Percentiles rank a stretch among this genome's conserved stretches.
These are phyloP conservation scores for Psococerastis gibbosa DNA, from an alignment of 2,888 invertebrate species.

Conservation along the genomic window DNA sequence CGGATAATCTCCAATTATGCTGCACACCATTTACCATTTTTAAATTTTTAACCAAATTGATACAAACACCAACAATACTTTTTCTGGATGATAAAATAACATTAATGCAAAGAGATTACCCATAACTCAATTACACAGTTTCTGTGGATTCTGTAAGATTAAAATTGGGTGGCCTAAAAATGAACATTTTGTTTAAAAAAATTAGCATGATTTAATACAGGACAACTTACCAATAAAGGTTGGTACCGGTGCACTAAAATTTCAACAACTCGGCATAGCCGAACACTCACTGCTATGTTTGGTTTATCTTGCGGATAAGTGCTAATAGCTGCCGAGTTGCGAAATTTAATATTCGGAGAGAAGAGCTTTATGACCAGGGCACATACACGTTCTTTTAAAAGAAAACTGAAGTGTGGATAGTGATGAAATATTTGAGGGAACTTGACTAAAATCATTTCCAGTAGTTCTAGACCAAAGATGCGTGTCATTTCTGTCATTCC, in stretches of 20 bases:
- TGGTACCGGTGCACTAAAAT: slow-evolving; percentile 89
- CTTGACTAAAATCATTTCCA: slow-evolving; percentile 81
- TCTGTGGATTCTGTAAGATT: no score
- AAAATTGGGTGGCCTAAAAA: no score
- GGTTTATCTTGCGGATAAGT: slow-evolving; percentile 58
- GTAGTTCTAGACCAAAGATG: slow-evolving; percentile 85
- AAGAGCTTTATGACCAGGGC: slow-evolving; percentile 96
- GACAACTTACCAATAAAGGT: slow-evolving; percentile 57
- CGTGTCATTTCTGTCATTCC: slow-evolving; percentile 95
- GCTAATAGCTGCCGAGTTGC: slow-evolving; percentile 34
- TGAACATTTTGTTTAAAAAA: slow-evolving; percentile 7
- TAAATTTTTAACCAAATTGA: no score
- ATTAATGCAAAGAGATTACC: no score
- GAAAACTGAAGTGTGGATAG: slow-evolving; percentile 85
- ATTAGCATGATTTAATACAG: slow-evolving; percentile 11
- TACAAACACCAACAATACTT: no score
- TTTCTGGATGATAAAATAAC: no score
- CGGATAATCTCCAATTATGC: no score
- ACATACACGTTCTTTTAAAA: slow-evolving; percentile 92
- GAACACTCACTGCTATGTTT: slow-evolving; percentile 92
- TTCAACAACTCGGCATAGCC: slow-evolving; percentile 79
- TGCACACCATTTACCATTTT: no score
- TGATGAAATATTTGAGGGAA: slow-evolving; percentile 42
- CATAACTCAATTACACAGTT: no score
- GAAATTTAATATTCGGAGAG: slow-evolving; percentile 95